These are phyloP conservation scores for Lottia gigantea DNA, from an alignment of 2,888 invertebrate genomes.

Conservation along the genomic window DNA sequence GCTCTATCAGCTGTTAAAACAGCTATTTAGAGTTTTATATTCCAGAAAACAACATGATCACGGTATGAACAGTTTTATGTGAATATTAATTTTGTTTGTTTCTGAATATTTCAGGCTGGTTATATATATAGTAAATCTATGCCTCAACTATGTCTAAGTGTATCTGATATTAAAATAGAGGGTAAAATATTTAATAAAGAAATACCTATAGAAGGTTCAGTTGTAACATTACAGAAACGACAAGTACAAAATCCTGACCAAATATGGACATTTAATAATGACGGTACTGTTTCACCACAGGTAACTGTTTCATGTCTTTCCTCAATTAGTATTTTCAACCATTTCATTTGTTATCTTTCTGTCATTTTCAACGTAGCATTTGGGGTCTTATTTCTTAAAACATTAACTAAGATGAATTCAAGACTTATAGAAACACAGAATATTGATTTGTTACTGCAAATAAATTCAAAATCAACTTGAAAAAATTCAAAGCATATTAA, in stretches of 20 bases:
- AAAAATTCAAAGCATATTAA: too few relatives aligned
- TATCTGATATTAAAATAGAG: slow-evolving; percentile 47
- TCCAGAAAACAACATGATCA: too few relatives aligned
- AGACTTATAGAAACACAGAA: too few relatives aligned
- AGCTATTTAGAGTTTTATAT: too few relatives aligned
- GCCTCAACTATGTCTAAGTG: slow-evolving; percentile 61
- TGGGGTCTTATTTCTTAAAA: not conserved
- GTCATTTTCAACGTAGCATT: not conserved
- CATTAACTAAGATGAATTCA: not conserved
- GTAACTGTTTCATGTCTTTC: too few relatives aligned
- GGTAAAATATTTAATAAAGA: slow-evolving; percentile 37
- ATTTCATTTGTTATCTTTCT: not conserved
- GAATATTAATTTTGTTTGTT: too few relatives aligned
- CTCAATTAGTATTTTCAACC: too few relatives aligned
- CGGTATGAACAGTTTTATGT: too few relatives aligned
- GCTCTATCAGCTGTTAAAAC: too few relatives aligned
- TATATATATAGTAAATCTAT: slow-evolving; percentile 61
- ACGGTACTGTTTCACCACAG: slow-evolving; percentile 58
- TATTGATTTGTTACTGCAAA: too few relatives aligned
- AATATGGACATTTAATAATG: slow-evolving; percentile 61
- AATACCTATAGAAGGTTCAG: slow-evolving; percentile 49
- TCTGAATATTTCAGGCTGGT: slow-evolving; percentile 50
- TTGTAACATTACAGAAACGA: slow-evolving; percentile 59
- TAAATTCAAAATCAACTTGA: too few relatives aligned
- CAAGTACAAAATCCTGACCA: slow-evolving; percentile 53